Evolutionary conservation across 2,113 vertebrate species (phyloP).

Genomic region (Chlorocebus sabaeus): DNA sequence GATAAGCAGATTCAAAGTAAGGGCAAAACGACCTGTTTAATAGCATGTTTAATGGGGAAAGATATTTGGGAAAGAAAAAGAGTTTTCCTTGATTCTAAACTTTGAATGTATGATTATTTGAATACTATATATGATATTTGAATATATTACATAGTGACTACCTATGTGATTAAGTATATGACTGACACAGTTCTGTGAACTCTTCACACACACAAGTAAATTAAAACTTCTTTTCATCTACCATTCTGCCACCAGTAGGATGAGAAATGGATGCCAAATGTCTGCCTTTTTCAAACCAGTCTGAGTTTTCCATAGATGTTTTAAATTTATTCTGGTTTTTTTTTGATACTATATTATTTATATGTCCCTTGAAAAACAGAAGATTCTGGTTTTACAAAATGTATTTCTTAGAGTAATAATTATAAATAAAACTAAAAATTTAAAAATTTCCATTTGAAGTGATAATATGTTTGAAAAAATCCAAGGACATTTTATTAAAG

Average conservation of each 20-base stretch:
- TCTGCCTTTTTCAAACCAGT: background rate
- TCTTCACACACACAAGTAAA: background rate
- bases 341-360: background rate
- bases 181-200: background rate
- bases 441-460: background rate
- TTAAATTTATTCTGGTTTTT: background rate
- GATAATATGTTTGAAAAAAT: background rate
- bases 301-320: background rate
- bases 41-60: background rate
- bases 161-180: background rate
- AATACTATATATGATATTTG: background rate
- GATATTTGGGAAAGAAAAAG: background rate
- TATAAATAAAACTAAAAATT: background rate
- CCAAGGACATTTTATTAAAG: background rate
- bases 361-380: background rate
- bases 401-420: background rate
- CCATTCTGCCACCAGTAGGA: background rate
- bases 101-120: background rate
- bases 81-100: background rate
- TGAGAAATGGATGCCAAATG: background rate
- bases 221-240: background rate
- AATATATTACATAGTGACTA: background rate
- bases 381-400: background rate
- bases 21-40: background rate
- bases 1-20: background rate